Percentiles rank a stretch among this genome's conserved stretches.
Evolutionary conservation across 2,797 vertebrate species (phyloP).

Genomic region (Coluber constrictor): DNA sequence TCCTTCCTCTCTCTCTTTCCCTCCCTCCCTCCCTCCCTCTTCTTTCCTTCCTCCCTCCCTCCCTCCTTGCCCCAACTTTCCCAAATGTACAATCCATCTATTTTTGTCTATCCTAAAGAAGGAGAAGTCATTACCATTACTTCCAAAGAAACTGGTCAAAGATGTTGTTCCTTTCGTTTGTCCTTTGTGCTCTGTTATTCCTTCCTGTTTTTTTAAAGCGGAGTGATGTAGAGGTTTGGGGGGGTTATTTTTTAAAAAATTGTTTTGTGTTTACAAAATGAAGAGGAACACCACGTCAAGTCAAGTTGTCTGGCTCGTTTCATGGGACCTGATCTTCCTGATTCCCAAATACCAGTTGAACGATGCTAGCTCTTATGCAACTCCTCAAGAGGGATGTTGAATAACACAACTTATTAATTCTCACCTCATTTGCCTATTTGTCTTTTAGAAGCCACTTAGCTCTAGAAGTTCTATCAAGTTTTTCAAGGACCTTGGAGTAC

Average conservation of each 20-base stretch:
- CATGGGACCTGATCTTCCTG: slow-evolving; percentile 2
- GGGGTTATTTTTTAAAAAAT: background rate
- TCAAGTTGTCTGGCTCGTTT: slow-evolving; percentile 32
- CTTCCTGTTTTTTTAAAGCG: background rate
- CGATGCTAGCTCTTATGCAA: slow-evolving; percentile 7
- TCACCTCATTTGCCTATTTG: background rate
- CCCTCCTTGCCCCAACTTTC: background rate
- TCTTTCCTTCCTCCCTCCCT: no score
- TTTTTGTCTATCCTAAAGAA: slow-evolving; percentile 51
- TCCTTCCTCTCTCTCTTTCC: no score
- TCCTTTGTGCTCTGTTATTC: background rate
- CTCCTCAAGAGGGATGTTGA: slow-evolving; percentile 11
- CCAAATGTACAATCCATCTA: slow-evolving; percentile 50
- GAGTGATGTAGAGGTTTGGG: background rate
- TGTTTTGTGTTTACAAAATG: slow-evolving; percentile 24
- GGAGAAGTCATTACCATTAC: background rate
- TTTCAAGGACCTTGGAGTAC: no score
- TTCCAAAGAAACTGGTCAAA: slow-evolving; percentile 36
- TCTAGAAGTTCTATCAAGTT: no score
- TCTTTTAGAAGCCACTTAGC: background rate
- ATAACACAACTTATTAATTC: background rate
- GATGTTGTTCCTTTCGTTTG: background rate
- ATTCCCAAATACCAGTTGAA: slow-evolving; percentile 20
- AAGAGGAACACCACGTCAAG: slow-evolving; percentile 8
- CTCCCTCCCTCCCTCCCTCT: no score